Conservation (phyloP, 1,140 invertebrate genomes). For the Drosophila hydei region DNA sequence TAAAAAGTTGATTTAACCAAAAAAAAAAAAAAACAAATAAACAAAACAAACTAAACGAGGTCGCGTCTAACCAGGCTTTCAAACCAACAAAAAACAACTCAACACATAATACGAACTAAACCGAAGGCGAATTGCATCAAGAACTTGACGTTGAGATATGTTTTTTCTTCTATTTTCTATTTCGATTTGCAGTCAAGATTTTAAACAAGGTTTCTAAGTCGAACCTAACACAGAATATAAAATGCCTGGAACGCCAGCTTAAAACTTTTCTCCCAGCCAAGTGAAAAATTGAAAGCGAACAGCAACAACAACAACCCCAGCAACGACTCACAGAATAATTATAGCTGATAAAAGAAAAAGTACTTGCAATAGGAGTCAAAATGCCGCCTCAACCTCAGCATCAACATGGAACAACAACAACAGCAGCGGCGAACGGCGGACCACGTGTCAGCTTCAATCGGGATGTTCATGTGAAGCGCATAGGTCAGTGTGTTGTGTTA, state of each 20-base stretch:
- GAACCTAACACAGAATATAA: slow-evolving; percentile 2
- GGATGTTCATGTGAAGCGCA: slow-evolving; percentile 94
- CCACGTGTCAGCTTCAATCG: slow-evolving; percentile 93
- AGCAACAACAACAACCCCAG: not conserved
- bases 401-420: slow-evolving; percentile 28
- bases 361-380: slow-evolving; percentile 13
- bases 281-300: slow-evolving; percentile 28
- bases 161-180: slow-evolving; percentile 32
- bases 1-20: slow-evolving; percentile 29
- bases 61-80: slow-evolving; percentile 39
- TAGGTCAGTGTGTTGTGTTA: slow-evolving; percentile 87
- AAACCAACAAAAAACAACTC: slow-evolving; percentile 56
- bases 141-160: slow-evolving; percentile 46
- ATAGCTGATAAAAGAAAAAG: not conserved
- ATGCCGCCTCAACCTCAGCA: slow-evolving; percentile 48
- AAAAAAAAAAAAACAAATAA: not conserved
- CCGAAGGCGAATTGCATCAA: slow-evolving; percentile 23
- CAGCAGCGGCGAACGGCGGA: slow-evolving; percentile 84
- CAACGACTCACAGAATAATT: not conserved
- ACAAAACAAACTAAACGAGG: slow-evolving; percentile 43
- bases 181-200: slow-evolving; percentile 38
- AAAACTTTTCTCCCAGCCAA: slow-evolving; percentile 31
- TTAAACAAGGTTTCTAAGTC: slow-evolving; percentile 13
- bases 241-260: slow-evolving; percentile 43
- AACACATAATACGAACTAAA: slow-evolving; percentile 29